Base-by-base conservation (phyloP, 1,140 invertebrate species). In the Euglossa dilemma region DNA sequence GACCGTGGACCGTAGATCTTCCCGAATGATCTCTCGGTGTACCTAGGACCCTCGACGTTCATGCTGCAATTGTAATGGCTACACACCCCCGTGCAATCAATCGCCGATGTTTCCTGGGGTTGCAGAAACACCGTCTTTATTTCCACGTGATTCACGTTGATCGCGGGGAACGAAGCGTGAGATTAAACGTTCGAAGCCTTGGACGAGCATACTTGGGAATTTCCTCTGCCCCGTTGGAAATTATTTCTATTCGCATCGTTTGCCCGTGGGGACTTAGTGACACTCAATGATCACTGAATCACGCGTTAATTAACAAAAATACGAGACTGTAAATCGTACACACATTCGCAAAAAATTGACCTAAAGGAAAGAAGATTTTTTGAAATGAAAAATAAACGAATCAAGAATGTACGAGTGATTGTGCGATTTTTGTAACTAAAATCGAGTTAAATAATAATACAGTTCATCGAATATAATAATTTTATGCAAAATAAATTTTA, bases 141-240 rank as follows among this genome's bases (percentile, higher is more conserved):
- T 83, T 76, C 74, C 78, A 71, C 64, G 78, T 84, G 85, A 86
- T 84, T 86, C 80, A 86, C 71, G 80, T 79, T 81, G 85, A 84
- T 70, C 73, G 64, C 61, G 63, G 66, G 69, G 69, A 84, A 70
- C 81, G 52, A 69, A 86, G 69, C 85, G 86, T 86, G 85, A 80
- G 86, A 87, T 87, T 80, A 81, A 87, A 83, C 69, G 67, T 54
- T 73, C 52, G 36, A 50, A 25, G 67, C 47, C 47, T 50, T 14
- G 36, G 50, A 73, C 16, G 28, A 54, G 52, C 47, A 64, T 45
- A n/a, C 74, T 54, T 25, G 80, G 56, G 54, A 63, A 52, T 78
- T 63, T 78, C 6, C 74, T 70, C 47, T 57, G 45, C 23, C 36
- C 6, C 23, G 18, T 57, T 52, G 16, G 45, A 67, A 69, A 76